Evolutionary conservation across 2,888 invertebrate genomes (phyloP).

Genomic region (Tricholauxania praeusta): DNA sequence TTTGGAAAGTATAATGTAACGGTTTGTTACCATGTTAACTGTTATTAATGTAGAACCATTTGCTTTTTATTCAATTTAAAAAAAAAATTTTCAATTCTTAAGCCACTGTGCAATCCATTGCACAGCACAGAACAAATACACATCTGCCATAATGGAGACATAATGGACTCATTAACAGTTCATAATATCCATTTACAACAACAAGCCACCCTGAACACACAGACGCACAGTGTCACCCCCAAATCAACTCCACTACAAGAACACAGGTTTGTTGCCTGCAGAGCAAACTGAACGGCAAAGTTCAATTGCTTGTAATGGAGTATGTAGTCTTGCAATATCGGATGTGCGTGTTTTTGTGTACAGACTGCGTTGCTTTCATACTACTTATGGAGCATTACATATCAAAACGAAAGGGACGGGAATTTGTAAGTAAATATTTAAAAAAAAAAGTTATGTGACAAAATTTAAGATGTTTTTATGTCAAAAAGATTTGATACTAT

Average conservation of each 20-base stretch:
- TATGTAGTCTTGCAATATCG: conserved; percentile 7
- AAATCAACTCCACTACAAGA: background rate
- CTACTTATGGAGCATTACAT: too few species aligned
- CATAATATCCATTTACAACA: conserved; percentile 46
- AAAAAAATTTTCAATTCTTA: background rate
- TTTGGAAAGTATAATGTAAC: too few species aligned
- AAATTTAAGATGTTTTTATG: too few species aligned
- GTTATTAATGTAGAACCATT: too few species aligned
- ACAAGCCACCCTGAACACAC: conserved; percentile 41
- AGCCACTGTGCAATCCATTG: background rate
- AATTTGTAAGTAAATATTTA: too few species aligned
- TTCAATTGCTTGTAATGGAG: conserved; percentile 63
- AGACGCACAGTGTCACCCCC: conserved; percentile 9
- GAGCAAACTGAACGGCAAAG: conserved; percentile 44
- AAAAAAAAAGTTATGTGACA: too few species aligned
- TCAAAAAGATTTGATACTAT: too few species aligned
- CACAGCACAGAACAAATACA: background rate
- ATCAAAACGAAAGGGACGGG: too few species aligned
- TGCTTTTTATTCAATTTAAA: too few species aligned
- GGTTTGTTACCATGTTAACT: too few species aligned
- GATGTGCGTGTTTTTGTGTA: conserved; percentile 21
- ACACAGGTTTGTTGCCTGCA: background rate
- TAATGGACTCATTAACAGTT: conserved; percentile 60
- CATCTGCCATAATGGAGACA: conserved; percentile 38
- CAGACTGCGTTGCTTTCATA: conserved; percentile 22